phyloP scores from a whole-genome alignment of 2,888 invertebrate species.

The Ophioninae sp. region DNA sequence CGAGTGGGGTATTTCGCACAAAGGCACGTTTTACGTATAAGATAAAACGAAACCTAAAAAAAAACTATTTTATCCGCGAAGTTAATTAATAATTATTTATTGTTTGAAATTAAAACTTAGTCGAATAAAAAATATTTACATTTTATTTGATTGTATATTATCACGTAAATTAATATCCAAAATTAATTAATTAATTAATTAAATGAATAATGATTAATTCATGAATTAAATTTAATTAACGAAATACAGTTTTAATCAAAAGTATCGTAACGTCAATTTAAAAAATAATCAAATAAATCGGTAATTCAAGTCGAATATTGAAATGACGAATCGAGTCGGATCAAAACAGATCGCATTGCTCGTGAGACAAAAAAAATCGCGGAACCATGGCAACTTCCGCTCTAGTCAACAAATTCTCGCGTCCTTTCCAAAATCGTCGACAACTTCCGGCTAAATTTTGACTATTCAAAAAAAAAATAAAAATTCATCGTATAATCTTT shows the following conservation, averaged over 20 bases:
- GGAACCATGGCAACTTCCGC: conserved; percentile 42
- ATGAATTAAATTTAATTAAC: neutral
- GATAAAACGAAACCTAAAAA: neutral
- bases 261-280: neutral
- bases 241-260: too few relatives aligned
- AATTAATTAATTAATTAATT: neutral
- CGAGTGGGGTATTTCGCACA: neutral
- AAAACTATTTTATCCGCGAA: neutral
- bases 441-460: conserved; percentile 8
- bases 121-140: neutral
- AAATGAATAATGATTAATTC: too few relatives aligned
- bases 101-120: neutral
- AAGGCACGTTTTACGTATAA: neutral
- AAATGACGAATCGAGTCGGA: neutral
- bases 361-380: conserved; percentile 40
- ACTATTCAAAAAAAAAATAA: conserved; percentile 16
- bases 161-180: neutral
- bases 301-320: neutral
- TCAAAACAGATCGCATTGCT: neutral
- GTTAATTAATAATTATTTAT: too few relatives aligned
- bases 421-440: neutral
- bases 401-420: conserved; percentile 45
- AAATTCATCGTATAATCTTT: neutral
- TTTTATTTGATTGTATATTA: neutral
- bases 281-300: neutral